Evolutionary conservation across 2,888 invertebrate genomes (phyloP), one percentile per base, ranked within the genome.

Genomic region (Sarcophaga rosellei): DNA sequence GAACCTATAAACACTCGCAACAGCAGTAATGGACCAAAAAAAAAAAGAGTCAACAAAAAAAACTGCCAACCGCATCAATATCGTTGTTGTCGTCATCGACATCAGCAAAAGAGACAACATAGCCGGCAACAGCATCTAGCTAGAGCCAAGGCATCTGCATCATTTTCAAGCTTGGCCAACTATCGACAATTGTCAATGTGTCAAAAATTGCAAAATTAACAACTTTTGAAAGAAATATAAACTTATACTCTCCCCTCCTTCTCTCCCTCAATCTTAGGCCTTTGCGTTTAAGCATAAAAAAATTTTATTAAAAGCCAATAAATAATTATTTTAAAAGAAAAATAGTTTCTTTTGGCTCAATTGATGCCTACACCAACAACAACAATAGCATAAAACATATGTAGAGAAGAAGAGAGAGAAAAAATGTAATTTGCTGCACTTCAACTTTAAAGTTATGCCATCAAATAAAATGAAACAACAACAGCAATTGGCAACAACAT

Each of bases 181-280:
- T 78, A 72, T 86, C 86, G 86, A 84, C 86, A 86, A 86, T 86
- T 86, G 86, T 86, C 86, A 86, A 86, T 81, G 84, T 86, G 84
- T 86, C 86, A 86, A 86, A 84, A 86, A 81, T 81, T 86, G 66
- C 70, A 53, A 86, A 86, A 86, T 84, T 86, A 86, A 86, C 86
- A 86, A 86, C 86, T 86, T 81, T 86, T 84, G 81, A 86, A 86
- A 84, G 78, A 81, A 65, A 65, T 35, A 66, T 44, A 66, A n/a
- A n/a, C 35, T 20, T 62, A 21, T 77, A 35, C 35, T 35, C 10
- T 8, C 35, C 35, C 2, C 8, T 35, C 5, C 6, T 6, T 35
- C 35, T 35, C 35, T 35, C 35, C 10, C 8, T 35, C 35, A 35
- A 35, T 35, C 10, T 35, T 8, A 8, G 8, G 8, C 35, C 10